Evolutionary conservation across 2,797 vertebrate species (phyloP).

Genomic region (Rhyacichthys aspro): DNA sequence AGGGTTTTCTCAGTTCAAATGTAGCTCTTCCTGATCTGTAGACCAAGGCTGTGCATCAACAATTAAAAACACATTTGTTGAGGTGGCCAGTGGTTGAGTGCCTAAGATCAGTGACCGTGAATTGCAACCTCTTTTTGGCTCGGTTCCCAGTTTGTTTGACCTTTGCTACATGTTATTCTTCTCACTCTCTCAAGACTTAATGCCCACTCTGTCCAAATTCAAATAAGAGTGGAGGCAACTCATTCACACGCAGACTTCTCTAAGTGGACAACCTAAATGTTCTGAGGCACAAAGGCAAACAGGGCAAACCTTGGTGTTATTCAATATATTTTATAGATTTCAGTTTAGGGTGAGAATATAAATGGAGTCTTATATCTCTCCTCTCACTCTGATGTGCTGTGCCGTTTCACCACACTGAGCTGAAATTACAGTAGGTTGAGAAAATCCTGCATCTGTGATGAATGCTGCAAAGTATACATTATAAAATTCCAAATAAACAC

Average conservation of each 20-base stretch:
- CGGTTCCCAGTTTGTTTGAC: slow-evolving; percentile 4
- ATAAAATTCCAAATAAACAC: slow-evolving; percentile 1
- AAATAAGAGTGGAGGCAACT: not conserved
- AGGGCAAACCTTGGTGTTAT: not conserved
- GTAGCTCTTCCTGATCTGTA: not conserved
- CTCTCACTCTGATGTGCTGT: not conserved
- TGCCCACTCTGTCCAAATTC: not conserved
- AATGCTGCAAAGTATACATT: not conserved
- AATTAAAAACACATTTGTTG: not conserved
- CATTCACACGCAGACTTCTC: not conserved
- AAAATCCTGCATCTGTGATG: not conserved
- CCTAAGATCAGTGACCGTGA: not conserved
- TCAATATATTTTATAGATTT: not conserved
- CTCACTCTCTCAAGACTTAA: not conserved
- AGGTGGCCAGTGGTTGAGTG: not conserved
- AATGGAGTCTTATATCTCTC: not conserved
- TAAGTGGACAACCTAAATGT: not conserved
- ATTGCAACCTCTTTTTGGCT: not conserved
- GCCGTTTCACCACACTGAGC: not conserved
- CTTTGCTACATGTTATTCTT: slow-evolving; percentile 2
- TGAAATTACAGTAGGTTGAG: not conserved
- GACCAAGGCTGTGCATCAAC: not conserved
- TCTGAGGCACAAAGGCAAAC: not conserved
- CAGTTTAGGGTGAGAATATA: not conserved
- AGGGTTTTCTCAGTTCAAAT: not conserved